Base-by-base conservation (phyloP, 2,888 invertebrate species). In the Sphaerophoria rueppellii region DNA sequence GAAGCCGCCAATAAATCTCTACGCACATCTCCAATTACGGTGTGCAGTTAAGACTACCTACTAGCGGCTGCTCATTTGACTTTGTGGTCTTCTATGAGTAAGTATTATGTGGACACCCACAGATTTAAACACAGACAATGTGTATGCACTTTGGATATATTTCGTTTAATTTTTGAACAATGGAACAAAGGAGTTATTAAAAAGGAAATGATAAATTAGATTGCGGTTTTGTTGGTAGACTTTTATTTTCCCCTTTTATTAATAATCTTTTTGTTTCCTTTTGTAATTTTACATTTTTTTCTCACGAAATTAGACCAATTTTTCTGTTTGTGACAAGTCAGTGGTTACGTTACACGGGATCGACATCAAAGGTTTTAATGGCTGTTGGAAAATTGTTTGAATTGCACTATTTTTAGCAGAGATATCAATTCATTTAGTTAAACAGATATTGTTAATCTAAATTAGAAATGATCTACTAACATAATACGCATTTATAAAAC, bases 1-100 rank as follows among this genome's bases (percentile, higher is more conserved):
- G 80, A 80, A 74, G 82, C 82, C 82, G 70, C 74, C 79, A 71
- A 74, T 74, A 70, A 80, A 82, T 77, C 82, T 82, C 67, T 40
- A 82, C 76, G 67, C 72, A 77, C 67, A 75, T 71, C 80, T 83
- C 71, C 58, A 67, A 76, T 76, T 76, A 76, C 60, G 24, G 40
- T 40, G 54, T 67, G 67, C 67, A 50, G 54, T 48, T 54, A 43
- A 1, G 48, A 69, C 48, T n/a, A 50, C 60, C 40, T 34, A 35
- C 34, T n/a, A 43, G 3, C 40, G 24, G n/a, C 24, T 52, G 50
- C 35, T 52, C 54, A 14, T 46, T 40, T 54, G 32, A n/a, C 2
- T 67, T 67, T 35, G 48, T 32, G 52, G 35, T 40, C 52, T 69
- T 46, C n/a, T 24, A 2, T 24, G 24, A 24, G 24, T 24, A 24